Evolutionary conservation across 2,888 invertebrate species (phyloP), one percentile per base, ranked within the genome.

Genomic region (Phlogophora meticulosa): DNA sequence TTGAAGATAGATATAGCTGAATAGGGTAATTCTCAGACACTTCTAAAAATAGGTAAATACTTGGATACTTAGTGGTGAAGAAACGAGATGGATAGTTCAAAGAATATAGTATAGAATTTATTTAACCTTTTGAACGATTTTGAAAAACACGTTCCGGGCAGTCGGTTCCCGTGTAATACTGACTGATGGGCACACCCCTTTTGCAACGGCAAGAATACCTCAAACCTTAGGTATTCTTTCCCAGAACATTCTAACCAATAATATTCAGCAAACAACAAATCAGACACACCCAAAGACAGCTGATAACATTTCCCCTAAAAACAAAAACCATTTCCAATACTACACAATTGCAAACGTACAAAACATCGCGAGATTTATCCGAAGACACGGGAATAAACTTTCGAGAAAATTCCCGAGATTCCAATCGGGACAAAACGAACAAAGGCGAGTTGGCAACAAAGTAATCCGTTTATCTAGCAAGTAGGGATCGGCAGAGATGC

Each of bases 391-490:
- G 72, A 69, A 80, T 72, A 80, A 80, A 78, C 81, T 75, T 75
- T 42, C 42, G 32, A 67, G 71, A 64, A 76, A 80, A 81, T 80
- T 81, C 78, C 63, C 46, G 59, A 81, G 80, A 80, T 76, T 51
- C 69, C 48, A 64, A 76, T 81, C 72, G 40, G 56, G 28, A 72
- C 66, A 81, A 75, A 72, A 78, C 59, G 58, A 75, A 78, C 81
- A 72, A 74, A 78, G 76, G 48, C 65, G 28, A 57, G 70, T 69
- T 64, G 57, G 57, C 53, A 68, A 65, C 71, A 42, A 58, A 70
- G 78, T 63, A 55, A 79, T 79, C 65, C 79, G 76, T 78, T 79
- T 78, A 76, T 77, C 79, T 78, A 61, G 79, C 45, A 28, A 57
- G 48, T 20, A 48, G 59, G 56, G 56, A 76, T 76, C 78, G 56